phyloP scores from a whole-genome alignment of 2,113 vertebrate species.

The Proteles cristata region DNA sequence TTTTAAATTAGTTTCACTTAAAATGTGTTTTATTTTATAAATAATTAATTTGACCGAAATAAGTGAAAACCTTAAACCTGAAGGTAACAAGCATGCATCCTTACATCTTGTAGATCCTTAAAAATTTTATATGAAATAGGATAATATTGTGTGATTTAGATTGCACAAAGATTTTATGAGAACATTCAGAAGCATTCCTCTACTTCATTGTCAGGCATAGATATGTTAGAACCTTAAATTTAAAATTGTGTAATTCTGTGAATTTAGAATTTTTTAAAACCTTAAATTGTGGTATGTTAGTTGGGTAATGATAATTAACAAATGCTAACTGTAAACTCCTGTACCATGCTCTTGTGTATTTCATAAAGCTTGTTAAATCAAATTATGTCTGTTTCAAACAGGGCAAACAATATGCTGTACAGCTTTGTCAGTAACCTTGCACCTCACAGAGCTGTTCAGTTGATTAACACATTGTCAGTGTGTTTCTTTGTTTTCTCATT shows the following conservation, averaged over 20 bases:
- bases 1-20: constrained; percentile 24
- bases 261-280: constrained; percentile 34
- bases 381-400: background rate
- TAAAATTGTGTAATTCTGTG: constrained; percentile 26
- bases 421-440: background rate
- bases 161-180: background rate
- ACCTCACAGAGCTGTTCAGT: constrained; percentile 20
- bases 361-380: constrained; percentile 24
- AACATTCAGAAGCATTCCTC: background rate
- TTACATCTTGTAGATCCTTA: background rate
- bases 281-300: background rate
- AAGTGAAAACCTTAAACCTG: constrained; percentile 20
- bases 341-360: background rate
- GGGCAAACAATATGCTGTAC: background rate
- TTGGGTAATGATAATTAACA: background rate
- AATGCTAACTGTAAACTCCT: background rate
- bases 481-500: constrained; percentile 51
- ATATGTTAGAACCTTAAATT: background rate
- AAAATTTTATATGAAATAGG: constrained; percentile 11
- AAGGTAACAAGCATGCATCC: background rate
- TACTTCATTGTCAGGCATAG: constrained; percentile 2
- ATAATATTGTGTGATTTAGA: constrained; percentile 30
- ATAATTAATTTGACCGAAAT: constrained; percentile 8
- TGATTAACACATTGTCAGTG: constrained; percentile 1
- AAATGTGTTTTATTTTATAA: constrained; percentile 37